Evolutionary conservation across 2,113 vertebrate genomes (phyloP).

Genomic region (Toxostoma redivivum): DNA sequence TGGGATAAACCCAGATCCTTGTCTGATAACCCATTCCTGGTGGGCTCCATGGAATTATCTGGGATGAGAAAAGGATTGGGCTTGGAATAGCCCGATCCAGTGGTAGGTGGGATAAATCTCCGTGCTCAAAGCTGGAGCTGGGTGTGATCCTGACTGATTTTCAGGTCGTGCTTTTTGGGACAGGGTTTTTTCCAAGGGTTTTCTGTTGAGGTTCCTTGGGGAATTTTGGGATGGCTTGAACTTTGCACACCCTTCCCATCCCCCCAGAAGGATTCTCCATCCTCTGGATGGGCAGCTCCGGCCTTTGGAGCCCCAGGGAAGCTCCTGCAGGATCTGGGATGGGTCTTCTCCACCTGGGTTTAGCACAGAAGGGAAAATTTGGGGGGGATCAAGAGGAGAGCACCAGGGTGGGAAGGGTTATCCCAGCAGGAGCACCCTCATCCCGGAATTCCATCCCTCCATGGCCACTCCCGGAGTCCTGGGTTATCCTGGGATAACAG

Average conservation of each 20-base stretch:
- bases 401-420: rapidly evolving
- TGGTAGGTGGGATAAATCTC: not conserved
- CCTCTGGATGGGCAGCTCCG: not conserved
- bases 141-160: not conserved
- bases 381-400: not conserved
- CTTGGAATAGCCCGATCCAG: not conserved
- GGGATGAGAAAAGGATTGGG: not conserved
- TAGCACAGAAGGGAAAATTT: not conserved
- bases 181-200: not conserved
- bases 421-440: not conserved
- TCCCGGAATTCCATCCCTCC: not conserved
- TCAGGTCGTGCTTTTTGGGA: not conserved
- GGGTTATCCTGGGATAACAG: not conserved
- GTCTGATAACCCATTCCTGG: too few relatives aligned
- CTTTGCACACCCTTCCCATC: not conserved
- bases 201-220: not conserved
- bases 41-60: not conserved
- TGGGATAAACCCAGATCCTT: not conserved
- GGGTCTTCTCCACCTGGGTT: not conserved
- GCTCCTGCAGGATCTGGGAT: not conserved
- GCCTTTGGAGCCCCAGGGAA: not conserved
- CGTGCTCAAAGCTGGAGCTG: not conserved
- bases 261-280: not conserved
- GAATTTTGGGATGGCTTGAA: not conserved
- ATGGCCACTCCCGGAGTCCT: rapidly evolving